Conservation (phyloP, 2,113 vertebrate genomes). For the Trichechus manatus region DNA sequence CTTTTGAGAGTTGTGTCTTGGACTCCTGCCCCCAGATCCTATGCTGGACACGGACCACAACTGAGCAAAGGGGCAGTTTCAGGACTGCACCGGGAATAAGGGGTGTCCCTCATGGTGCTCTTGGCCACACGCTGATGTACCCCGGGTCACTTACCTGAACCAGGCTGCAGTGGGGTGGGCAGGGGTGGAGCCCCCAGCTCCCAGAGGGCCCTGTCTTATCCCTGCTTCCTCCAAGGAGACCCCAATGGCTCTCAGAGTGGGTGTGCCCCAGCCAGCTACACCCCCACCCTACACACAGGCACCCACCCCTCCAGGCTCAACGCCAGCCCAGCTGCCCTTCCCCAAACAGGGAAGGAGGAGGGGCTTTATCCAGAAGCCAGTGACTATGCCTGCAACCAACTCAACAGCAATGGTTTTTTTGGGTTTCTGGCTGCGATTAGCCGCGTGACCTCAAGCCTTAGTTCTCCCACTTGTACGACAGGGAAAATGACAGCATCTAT, state of each 20-base stretch:
- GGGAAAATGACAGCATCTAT: neutral
- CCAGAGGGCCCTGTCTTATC: neutral
- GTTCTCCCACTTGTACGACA: slow-evolving; percentile 2
- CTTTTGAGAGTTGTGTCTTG: neutral
- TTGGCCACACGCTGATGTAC: neutral
- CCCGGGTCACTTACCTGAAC: neutral
- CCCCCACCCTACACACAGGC: neutral
- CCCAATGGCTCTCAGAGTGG: neutral
- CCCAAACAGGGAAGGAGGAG: neutral
- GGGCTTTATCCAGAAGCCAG: neutral
- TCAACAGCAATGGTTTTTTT: too few species aligned
- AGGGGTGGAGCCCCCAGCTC: neutral
- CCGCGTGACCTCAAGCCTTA: slow-evolving; percentile 31
- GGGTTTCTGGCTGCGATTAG: neutral
- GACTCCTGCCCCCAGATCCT: neutral
- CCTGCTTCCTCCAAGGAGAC: neutral
- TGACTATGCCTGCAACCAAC: too few species aligned
- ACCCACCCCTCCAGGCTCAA: neutral
- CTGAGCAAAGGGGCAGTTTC: neutral
- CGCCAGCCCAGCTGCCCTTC: neutral
- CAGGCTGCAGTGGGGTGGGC: neutral
- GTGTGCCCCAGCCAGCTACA: neutral
- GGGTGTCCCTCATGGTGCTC: neutral
- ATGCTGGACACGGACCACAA: neutral
- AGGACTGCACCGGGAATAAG: neutral